phyloP scores from a whole-genome alignment of 1,140 invertebrate genomes.

The Drosophila melanica region DNA sequence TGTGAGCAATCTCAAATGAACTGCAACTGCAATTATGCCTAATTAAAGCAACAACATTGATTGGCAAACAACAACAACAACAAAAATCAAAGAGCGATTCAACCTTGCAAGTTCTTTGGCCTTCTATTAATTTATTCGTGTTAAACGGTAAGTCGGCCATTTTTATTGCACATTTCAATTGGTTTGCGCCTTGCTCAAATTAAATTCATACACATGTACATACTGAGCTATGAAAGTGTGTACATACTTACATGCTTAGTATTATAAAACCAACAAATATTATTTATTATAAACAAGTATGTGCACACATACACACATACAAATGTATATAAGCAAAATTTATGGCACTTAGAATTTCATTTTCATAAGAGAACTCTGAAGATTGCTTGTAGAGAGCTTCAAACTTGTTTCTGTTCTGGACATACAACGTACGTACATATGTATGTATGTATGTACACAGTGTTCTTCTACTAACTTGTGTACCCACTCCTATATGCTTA shows the following conservation, averaged over 20 bases:
- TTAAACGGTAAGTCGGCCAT: conserved; percentile 76
- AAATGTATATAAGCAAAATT: conserved; percentile 16
- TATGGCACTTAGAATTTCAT: conserved; percentile 40
- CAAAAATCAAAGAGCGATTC: conserved; percentile 8
- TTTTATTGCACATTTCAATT: conserved; percentile 60
- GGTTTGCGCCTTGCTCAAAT: conserved; percentile 21
- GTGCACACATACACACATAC: neutral
- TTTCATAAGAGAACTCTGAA: conserved; percentile 40
- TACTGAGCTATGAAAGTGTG: neutral
- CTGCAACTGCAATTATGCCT: conserved; percentile 73
- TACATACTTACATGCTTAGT: conserved; percentile 1
- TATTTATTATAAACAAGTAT: conserved; percentile 47
- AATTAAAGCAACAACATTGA: conserved; percentile 51
- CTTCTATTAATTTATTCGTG: conserved; percentile 33
- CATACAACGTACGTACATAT: conserved; percentile 43
- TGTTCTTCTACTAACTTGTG: conserved; percentile 29
- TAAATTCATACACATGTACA: neutral
- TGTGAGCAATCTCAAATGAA: conserved; percentile 50
- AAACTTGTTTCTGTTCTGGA: conserved; percentile 57
- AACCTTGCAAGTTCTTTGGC: conserved; percentile 47
- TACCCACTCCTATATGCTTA: neutral
- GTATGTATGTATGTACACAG: conserved; percentile 27
- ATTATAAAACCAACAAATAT: conserved; percentile 30
- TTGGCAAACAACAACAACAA: conserved; percentile 24
- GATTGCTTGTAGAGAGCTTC: conserved; percentile 34